Conservation (phyloP, 2,113 vertebrate genomes). For the Emydocephalus ijimae region DNA sequence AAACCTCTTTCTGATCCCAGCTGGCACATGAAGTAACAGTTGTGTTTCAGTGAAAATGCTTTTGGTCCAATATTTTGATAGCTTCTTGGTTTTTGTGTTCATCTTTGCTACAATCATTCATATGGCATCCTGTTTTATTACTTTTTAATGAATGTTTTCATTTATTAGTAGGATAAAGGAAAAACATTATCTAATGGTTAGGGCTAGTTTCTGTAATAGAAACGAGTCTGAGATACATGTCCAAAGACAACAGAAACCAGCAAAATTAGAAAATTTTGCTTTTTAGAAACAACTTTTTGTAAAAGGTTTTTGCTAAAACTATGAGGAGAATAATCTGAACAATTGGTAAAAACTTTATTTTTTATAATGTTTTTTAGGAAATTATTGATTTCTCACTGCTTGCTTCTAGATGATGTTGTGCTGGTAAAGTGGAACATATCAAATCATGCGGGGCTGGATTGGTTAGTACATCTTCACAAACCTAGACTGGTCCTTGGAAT, state of each 20-base stretch:
- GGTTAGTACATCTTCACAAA: not conserved
- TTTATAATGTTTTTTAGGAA: not conserved
- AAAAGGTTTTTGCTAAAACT: not conserved
- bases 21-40: constrained; percentile 61
- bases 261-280: not conserved
- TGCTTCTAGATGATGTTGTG: not conserved
- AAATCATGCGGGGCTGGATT: not conserved
- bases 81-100: constrained; percentile 59
- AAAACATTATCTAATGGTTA: not conserved
- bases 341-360: not conserved
- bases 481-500: not conserved
- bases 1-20: constrained; percentile 50
- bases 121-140: constrained; percentile 30
- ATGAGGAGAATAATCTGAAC: not conserved
- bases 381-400: not conserved
- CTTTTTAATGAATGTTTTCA: constrained; percentile 49
- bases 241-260: not conserved
- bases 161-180: constrained; percentile 35
- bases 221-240: constrained; percentile 14
- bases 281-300: not conserved
- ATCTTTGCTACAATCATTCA: constrained; percentile 49
- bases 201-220: constrained; percentile 15
- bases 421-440: not conserved
- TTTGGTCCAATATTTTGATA: constrained; percentile 52
- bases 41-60: constrained; percentile 57